These are phyloP conservation scores for Adrianichthys oophorus DNA, from an alignment of 2,797 vertebrate genomes.

Conservation along the genomic window DNA sequence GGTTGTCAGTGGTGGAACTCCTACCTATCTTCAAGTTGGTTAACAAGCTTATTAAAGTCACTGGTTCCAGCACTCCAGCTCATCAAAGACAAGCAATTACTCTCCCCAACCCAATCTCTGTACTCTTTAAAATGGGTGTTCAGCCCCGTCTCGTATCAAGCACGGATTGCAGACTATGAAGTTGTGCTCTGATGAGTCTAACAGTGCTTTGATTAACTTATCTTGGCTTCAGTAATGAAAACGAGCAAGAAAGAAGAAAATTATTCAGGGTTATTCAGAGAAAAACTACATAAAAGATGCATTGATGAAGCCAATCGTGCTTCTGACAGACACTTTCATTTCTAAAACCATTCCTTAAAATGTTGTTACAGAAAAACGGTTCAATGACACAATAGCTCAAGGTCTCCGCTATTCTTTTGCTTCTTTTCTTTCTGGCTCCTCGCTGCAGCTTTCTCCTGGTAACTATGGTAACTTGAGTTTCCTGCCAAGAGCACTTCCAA, in stretches of 20 bases:
- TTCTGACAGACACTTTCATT: slow-evolving; percentile 2
- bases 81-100: slow-evolving; percentile 64
- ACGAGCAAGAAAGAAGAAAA: slow-evolving; percentile 11
- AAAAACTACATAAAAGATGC: slow-evolving; percentile 10
- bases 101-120: slow-evolving; percentile 43
- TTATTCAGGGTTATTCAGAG: slow-evolving; percentile 16
- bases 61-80: slow-evolving; percentile 38
- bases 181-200: slow-evolving; percentile 29
- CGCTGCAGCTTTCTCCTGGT: slow-evolving; percentile 64
- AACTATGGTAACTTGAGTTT: slow-evolving; percentile 74
- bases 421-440: slow-evolving; percentile 26
- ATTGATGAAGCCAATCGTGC: not conserved
- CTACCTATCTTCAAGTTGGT: slow-evolving; percentile 38
- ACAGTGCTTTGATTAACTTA: slow-evolving; percentile 46
- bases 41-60: slow-evolving; percentile 57
- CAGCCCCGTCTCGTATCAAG: slow-evolving; percentile 45
- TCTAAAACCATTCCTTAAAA: slow-evolving; percentile 7
- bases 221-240: slow-evolving; percentile 29
- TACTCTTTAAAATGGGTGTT: slow-evolving; percentile 45
- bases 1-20: slow-evolving; percentile 13
- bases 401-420: slow-evolving; percentile 37
- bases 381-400: slow-evolving; percentile 48
- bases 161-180: slow-evolving; percentile 23
- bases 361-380: slow-evolving; percentile 6
- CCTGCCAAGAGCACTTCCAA: slow-evolving; percentile 67